Conservation (phyloP, 2,888 invertebrate species). For the Congeria kusceri region DNA sequence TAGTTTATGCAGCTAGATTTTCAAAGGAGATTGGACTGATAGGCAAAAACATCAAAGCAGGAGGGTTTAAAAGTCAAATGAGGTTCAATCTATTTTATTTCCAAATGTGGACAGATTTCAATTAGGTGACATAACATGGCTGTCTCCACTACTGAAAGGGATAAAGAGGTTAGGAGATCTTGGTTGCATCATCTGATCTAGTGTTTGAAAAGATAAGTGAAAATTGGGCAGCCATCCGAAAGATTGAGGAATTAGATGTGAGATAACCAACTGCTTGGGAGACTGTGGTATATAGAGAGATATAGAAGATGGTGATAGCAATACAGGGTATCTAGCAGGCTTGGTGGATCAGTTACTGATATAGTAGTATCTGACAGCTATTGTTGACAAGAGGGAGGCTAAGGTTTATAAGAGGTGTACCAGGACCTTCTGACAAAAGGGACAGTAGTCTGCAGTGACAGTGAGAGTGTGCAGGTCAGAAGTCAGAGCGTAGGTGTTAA, state of each 20-base stretch:
- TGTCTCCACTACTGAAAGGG: constrained; percentile 42
- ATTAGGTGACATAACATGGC: constrained; percentile 39
- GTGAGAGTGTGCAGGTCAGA: too few species aligned
- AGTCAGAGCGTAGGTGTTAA: too few species aligned
- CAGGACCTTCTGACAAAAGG: too few species aligned
- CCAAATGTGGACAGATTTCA: constrained; percentile 40
- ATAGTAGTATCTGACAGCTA: too few species aligned
- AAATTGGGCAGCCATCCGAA: constrained; percentile 24
- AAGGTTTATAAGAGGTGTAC: too few species aligned
- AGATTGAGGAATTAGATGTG: constrained; percentile 24
- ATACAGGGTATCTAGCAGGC: too few species aligned
- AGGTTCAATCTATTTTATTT: constrained; percentile 28
- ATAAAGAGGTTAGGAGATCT: constrained; percentile 35
- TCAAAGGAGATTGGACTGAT: constrained; percentile 43
- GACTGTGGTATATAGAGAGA: constrained; percentile 12
- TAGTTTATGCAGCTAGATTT: constrained; percentile 44
- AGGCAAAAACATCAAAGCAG: constrained; percentile 41
- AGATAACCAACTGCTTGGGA: constrained; percentile 25
- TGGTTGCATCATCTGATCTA: constrained; percentile 24
- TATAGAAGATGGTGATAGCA: too few species aligned
- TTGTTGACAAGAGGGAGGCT: too few species aligned
- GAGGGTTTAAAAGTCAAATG: constrained; percentile 39
- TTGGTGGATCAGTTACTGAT: too few species aligned
- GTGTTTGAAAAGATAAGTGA: constrained; percentile 42
- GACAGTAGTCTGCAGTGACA: too few species aligned